Conservation (phyloP, 2,888 invertebrate genomes). For the Serripes groenlandicus region DNA sequence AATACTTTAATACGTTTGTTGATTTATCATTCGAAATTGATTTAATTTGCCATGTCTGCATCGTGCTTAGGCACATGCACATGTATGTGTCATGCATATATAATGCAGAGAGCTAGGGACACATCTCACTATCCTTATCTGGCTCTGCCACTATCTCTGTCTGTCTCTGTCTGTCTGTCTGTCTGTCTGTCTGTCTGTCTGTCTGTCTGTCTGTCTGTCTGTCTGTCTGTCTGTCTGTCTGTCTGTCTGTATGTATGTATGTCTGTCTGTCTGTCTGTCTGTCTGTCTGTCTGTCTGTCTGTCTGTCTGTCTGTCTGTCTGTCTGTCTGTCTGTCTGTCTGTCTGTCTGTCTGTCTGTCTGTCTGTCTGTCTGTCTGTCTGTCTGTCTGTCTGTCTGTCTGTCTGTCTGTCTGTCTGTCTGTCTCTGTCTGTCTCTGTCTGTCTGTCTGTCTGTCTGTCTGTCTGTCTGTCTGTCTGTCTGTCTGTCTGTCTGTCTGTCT, state of each 20-base stretch:
- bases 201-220: not conserved
- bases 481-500: not conserved
- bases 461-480: not conserved
- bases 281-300: not conserved
- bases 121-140: no score
- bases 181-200: conserved; percentile 9
- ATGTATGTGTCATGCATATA: no score
- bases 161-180: not conserved
- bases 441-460: not conserved
- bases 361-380: conserved; percentile 12
- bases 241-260: no score
- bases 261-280: no score
- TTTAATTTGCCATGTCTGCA: no score
- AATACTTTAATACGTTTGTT: no score
- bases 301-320: not conserved
- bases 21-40: no score
- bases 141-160: no score
- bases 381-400: not conserved
- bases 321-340: not conserved
- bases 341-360: conserved; percentile 7
- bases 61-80: no score
- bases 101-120: no score
- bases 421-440: not conserved
- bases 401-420: conserved; percentile 9
- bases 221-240: conserved; percentile 1